Evolutionary conservation across 2,888 invertebrate genomes (phyloP), one percentile per base, ranked within the genome.

Genomic region (Notodonta dromedarius): DNA sequence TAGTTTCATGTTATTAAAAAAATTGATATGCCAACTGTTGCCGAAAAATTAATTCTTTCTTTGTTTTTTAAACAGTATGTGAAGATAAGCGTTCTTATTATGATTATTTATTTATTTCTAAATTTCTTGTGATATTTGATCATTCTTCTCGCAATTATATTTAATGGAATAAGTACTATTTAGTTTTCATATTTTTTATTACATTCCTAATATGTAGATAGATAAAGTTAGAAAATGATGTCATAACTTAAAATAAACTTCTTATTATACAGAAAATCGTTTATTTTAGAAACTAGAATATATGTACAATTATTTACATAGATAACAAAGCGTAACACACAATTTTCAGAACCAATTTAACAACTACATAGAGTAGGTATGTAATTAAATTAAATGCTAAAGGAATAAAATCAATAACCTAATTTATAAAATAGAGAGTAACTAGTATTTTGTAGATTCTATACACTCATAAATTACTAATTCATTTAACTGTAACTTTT

Each of bases 231-330:
- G 13, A 40, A 56, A 62, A 62, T 69, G 57, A 58, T 66, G 68
- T 67, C 67, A 59, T 51, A 13, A 57, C 62, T 75, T 74, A 39
- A 50, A 74, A 73, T 74, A 73, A 74, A 76, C 67, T 52, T 7
- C 35, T 60, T 58, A 57, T 70, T 60, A 24, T 72, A 56, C 57
- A 67, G 24, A 68, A 54, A 70, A 48, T 67, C 24, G 60, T 75
- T 75, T 73, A 60, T 70, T 73, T 67, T 52, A 56, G 55, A 58
- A 61, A 65, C 51, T 48, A 50, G 4, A 32, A 54, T 39, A 39
- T 67, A 68, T 73, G 57, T 75, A 73, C 73, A 75, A 12, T 63
- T 68, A 68, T 65, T 61, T 67, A 69, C 62, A 73, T 62, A 63
- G 48, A 32, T 57, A 56, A 51, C 35, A 32, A 53, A 58, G 14